Evolutionary conservation across 2,888 invertebrate species (phyloP).

Genomic region (Brenthis daphne): DNA sequence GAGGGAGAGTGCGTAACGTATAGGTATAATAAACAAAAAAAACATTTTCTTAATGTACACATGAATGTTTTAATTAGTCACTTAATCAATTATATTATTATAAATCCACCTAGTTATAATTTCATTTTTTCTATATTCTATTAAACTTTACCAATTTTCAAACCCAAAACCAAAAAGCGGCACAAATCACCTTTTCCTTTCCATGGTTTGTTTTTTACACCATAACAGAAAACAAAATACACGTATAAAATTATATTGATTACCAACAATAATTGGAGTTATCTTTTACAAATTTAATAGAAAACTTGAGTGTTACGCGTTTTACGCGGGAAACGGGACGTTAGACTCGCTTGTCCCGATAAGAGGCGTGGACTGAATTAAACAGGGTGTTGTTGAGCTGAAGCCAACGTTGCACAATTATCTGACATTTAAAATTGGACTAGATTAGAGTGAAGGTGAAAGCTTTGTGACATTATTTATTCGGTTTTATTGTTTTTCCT

Average conservation of each 20-base stretch:
- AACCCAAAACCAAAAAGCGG: background rate
- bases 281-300: background rate
- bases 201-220: conserved; percentile 52
- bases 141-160: background rate
- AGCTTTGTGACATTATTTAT: conserved; percentile 25
- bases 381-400: conserved; percentile 65
- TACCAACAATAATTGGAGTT: too few relatives aligned
- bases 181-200: conserved; percentile 74
- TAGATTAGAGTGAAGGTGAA: conserved; percentile 47
- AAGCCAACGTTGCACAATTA: conserved; percentile 80
- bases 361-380: conserved; percentile 60
- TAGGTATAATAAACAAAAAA: too few relatives aligned
- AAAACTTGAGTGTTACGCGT: conserved; percentile 26
- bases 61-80: too few relatives aligned
- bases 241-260: background rate
- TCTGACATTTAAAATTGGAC: conserved; percentile 82
- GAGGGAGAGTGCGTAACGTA: too few relatives aligned
- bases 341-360: conserved; percentile 46
- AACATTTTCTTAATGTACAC: too few relatives aligned
- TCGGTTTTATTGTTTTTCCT: conserved; percentile 8
- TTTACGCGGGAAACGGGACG: conserved; percentile 40
- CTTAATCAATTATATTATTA: too few relatives aligned
- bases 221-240: conserved; percentile 22
- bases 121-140: background rate
- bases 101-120: too few relatives aligned